These are phyloP conservation scores for Netelia virgata DNA, from an alignment of 2,888 invertebrate genomes.

Conservation along the genomic window DNA sequence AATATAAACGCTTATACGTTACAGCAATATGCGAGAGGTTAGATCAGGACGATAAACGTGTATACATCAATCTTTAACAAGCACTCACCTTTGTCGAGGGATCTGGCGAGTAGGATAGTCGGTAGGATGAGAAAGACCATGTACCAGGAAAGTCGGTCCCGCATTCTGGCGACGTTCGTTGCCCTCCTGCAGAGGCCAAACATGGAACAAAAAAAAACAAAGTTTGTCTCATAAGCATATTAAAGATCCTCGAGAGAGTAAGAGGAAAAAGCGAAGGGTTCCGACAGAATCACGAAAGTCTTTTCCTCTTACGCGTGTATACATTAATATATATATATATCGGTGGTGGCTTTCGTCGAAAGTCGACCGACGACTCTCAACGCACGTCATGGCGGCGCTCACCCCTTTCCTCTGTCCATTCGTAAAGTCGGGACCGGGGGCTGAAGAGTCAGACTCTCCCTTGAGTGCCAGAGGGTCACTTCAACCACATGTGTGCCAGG, in stretches of 20 bases:
- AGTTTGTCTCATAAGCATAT: conserved; percentile 18
- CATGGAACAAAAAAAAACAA: conserved; percentile 6
- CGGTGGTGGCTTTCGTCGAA: background rate
- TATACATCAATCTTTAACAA: background rate
- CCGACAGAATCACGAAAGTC: background rate
- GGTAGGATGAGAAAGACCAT: conserved; percentile 84
- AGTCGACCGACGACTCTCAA: conserved; percentile 24
- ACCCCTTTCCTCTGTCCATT: conserved; percentile 42
- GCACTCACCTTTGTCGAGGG: conserved; percentile 84
- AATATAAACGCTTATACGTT: too few species aligned
- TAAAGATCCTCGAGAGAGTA: conserved; percentile 35
- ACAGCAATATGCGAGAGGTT: too few species aligned
- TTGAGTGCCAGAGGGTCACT: conserved; percentile 27
- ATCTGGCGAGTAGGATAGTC: conserved; percentile 84
- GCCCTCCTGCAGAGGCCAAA: conserved; percentile 66
- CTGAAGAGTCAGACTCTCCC: conserved; percentile 29
- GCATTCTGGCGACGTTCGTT: conserved; percentile 81
- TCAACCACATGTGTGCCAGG: conserved; percentile 29
- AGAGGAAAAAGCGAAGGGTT: conserved; percentile 30
- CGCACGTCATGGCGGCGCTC: conserved; percentile 27
- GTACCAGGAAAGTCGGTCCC: conserved; percentile 84
- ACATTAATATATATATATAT: conserved; percentile 7
- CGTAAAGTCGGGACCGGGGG: background rate
- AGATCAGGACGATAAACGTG: too few species aligned
- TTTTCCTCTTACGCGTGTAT: conserved; percentile 1